Base-by-base conservation (phyloP, 1,140 invertebrate species). In the Palaemon carinicauda region DNA sequence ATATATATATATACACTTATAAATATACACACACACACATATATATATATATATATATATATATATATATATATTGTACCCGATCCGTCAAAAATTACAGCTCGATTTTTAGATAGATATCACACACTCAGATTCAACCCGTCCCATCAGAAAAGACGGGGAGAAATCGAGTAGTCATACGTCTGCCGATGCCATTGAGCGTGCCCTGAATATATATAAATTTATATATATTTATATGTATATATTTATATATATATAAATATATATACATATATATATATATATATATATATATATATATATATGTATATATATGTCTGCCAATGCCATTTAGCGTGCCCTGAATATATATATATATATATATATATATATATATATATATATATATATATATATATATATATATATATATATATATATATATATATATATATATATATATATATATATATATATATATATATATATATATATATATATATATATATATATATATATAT, bases 371-470 rank as follows among this genome's bases (percentile, higher is more conserved):
- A 19, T 80, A 7, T 19, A 51, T 65, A 33, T 80, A 41, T 80
- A 60, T 80, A 60, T 80, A 17, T 54, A 19, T 60, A 31, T 56
- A 65, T 80, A 65, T 80, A 33, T 80, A 33, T 80, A 33, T 80
- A 65, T 80, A 65, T 80, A 33, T 80, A 65, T 80, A 65, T 80
- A 41, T 80, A 65, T 80, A 65, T 80, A 65, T 80, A 65, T 80
- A 65, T 33, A 33, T 60, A 65, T 80, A 65, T 80, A 65, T 80
- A 41, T 80, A n/a, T 80, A 56, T 80, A 56, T 80, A 56, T 80
- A 80, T 80, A 80, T 80, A 80, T 80, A 80, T 80, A 80, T 80
- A 80, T 56, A 80, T 56, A 80, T 80, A 80, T 80, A 80, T 80
- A 80, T 80, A 56, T 80, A 80, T 80, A 56, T 56, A 80, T 80